Percentiles rank a stretch among this genome's conserved stretches.
phyloP scores from a whole-genome alignment of 2,888 invertebrate species.

The Pilophorus perplexus region DNA sequence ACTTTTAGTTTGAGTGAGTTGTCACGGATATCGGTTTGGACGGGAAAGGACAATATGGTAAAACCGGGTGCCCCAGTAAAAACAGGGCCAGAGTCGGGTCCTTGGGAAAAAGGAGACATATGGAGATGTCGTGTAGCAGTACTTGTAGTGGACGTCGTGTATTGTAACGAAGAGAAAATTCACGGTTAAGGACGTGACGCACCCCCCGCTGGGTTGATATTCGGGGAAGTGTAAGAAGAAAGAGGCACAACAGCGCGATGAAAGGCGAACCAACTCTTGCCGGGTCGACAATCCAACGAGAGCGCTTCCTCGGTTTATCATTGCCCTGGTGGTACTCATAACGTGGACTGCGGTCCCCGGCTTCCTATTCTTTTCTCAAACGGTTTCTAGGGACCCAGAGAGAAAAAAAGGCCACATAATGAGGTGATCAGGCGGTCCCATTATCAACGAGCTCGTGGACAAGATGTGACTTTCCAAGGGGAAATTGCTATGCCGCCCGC shows the following conservation, averaged over 20 bases:
- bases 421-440: constrained; percentile 20
- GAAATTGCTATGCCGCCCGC: not conserved
- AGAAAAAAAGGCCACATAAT: not conserved
- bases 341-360: constrained; percentile 9
- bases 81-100: not conserved
- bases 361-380: constrained; percentile 17
- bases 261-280: too few species aligned
- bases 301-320: too few species aligned
- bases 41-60: constrained; percentile 10
- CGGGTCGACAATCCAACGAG: too few species aligned
- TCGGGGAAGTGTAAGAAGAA: too few species aligned
- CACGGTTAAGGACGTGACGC: constrained; percentile 24
- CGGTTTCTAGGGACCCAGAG: not conserved
- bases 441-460: constrained; percentile 9
- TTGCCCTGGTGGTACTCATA: constrained; percentile 23
- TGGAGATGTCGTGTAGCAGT: constrained; percentile 16
- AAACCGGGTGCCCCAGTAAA: constrained; percentile 16
- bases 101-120: not conserved
- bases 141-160: constrained; percentile 11
- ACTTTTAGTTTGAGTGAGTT: constrained; percentile 12
- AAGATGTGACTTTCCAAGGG: constrained; percentile 6
- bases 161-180: constrained; percentile 21
- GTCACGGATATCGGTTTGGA: constrained; percentile 7
- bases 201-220: not conserved
- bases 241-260: too few species aligned